Percentiles rank a stretch among this genome's conserved stretches.
Evolutionary conservation across 1,140 invertebrate genomes (phyloP).

Genomic region (Eupristina koningsbergeri): DNA sequence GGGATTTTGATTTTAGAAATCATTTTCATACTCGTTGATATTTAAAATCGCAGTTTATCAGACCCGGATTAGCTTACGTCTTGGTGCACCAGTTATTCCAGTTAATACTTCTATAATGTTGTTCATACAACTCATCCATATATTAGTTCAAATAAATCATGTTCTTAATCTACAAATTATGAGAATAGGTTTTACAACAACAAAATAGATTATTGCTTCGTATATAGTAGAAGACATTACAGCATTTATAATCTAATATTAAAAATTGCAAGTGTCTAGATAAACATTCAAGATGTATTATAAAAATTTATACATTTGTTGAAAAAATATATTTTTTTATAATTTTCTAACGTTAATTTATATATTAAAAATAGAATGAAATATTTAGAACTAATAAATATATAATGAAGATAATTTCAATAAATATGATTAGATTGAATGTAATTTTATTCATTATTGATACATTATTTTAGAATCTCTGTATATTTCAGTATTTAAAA

Average conservation of each 20-base stretch:
- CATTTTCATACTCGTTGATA: conserved; percentile 52
- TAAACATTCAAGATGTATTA: background rate
- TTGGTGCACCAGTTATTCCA: conserved; percentile 61
- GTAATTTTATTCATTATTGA: no score
- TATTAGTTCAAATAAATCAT: conserved; percentile 50
- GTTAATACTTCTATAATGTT: conserved; percentile 66
- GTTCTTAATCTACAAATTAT: conserved; percentile 55
- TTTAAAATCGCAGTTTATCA: conserved; percentile 64
- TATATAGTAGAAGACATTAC: background rate
- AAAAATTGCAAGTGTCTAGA: background rate
- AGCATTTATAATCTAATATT: background rate
- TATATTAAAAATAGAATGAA: no score
- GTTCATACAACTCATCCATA: conserved; percentile 66
- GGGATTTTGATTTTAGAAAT: conserved; percentile 54
- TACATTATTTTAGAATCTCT: no score
- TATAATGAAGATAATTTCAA: no score
- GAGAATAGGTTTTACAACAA: conserved; percentile 53
- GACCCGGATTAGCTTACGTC: conserved; percentile 64
- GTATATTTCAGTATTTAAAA: no score
- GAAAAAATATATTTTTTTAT: no score
- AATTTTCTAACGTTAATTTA: no score
- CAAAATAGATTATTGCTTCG: conserved; percentile 21
- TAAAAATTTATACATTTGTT: no score
- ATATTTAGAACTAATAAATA: no score
- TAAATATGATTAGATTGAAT: no score